Conservation (phyloP, 2,113 vertebrate genomes). For the Phrynosoma platyrhinos region DNA sequence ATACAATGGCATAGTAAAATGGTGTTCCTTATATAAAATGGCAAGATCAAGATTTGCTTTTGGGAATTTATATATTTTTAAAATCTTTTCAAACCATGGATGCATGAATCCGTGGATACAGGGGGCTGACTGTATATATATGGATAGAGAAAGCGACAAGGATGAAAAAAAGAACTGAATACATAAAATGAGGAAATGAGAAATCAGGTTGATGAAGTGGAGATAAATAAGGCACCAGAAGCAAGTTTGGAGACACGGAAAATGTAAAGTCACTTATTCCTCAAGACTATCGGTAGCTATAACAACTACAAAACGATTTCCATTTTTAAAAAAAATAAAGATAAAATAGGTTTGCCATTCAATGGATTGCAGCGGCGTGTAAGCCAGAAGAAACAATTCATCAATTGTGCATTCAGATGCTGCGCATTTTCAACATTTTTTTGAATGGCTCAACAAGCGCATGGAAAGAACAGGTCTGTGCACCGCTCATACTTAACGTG, state of each 20-base stretch:
- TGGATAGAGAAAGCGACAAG: not conserved
- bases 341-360: not conserved
- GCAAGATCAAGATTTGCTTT: too few relatives aligned
- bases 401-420: too few relatives aligned
- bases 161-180: not conserved
- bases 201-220: not conserved
- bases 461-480: not conserved
- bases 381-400: not conserved
- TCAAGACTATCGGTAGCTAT: not conserved
- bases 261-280: not conserved
- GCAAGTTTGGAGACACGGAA: not conserved
- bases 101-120: too few relatives aligned
- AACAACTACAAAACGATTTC: not conserved
- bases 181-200: not conserved
- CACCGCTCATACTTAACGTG: not conserved
- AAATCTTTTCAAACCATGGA: too few relatives aligned
- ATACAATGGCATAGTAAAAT: too few relatives aligned
- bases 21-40: too few relatives aligned
- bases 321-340: too few relatives aligned
- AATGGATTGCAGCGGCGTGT: not conserved
- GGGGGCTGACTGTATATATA: not conserved
- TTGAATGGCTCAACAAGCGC: not conserved
- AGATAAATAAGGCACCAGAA: not conserved
- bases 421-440: not conserved
- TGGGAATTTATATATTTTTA: too few relatives aligned